Percentiles rank a stretch among this genome's conserved stretches.
Conservation (phyloP, 37 sponge, comb jelly and placozoan genomes). For the Eunapius fragilis region DNA sequence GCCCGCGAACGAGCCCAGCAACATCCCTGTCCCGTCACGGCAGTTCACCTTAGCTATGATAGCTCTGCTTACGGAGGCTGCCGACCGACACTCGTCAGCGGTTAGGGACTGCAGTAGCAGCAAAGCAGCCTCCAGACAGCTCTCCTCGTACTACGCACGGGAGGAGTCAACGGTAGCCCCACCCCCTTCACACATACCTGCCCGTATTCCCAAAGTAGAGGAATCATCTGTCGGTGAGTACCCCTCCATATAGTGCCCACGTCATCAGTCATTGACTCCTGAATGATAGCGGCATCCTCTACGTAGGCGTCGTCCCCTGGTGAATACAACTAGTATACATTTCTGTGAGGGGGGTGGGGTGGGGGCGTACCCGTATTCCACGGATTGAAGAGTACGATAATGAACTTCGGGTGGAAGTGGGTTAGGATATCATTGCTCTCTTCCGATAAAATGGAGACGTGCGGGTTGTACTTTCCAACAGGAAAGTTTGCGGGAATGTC, state of each 20-base stretch:
- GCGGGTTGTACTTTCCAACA: slow-evolving; percentile 68
- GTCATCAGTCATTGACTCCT: slow-evolving; percentile 53
- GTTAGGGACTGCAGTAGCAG: slow-evolving; percentile 41
- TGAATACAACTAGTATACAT: too few relatives aligned
- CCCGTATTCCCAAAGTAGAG: slow-evolving; percentile 76
- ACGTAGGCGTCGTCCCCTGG: slow-evolving; percentile 76
- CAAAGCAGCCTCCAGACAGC: slow-evolving; percentile 68
- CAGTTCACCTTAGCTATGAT: slow-evolving; percentile 32
- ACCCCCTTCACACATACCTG: slow-evolving; percentile 42
- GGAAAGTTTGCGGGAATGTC: slow-evolving; percentile 73
- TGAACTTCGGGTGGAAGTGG: slow-evolving; percentile 49
- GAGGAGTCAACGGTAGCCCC: background rate
- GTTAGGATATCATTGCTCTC: slow-evolving; percentile 37
- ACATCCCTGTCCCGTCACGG: slow-evolving; percentile 35
- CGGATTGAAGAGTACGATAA: slow-evolving; percentile 78
- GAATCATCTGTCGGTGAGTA: slow-evolving; percentile 17
- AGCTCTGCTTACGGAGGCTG: slow-evolving; percentile 27
- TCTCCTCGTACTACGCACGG: slow-evolving; percentile 51
- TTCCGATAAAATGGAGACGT: slow-evolving; percentile 41
- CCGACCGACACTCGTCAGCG: slow-evolving; percentile 65
- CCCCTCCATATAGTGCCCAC: slow-evolving; percentile 77
- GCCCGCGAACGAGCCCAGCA: slow-evolving; percentile 32
- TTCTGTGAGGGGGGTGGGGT: too few relatives aligned
- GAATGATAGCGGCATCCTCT: slow-evolving; percentile 19
- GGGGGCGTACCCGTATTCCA: slow-evolving; percentile 55